Evolutionary conservation across 2,888 invertebrate genomes (phyloP).

Genomic region (Oeneis ivallda): DNA sequence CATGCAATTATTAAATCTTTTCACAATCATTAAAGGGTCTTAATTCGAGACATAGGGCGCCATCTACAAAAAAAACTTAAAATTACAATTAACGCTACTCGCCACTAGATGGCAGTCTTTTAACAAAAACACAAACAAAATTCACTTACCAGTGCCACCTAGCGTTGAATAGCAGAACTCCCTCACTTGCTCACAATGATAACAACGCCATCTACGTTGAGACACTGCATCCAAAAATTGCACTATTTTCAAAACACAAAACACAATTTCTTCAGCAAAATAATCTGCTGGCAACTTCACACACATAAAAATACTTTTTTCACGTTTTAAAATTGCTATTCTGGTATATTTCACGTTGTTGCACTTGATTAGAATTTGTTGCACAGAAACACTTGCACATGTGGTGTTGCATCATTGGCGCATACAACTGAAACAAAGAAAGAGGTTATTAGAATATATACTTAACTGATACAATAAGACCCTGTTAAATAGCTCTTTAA

Average conservation of each 20-base stretch:
- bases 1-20: too few species aligned
- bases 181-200: slow-evolving; percentile 59
- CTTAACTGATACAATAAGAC: background rate
- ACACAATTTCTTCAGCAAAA: slow-evolving; percentile 45
- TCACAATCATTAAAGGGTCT: background rate
- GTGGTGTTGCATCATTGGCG: slow-evolving; percentile 60
- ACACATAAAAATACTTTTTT: slow-evolving; percentile 38
- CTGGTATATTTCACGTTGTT: slow-evolving; percentile 50
- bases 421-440: slow-evolving; percentile 67
- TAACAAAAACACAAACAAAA: background rate
- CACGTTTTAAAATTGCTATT: slow-evolving; percentile 53
- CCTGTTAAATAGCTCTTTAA: background rate
- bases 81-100: slow-evolving; percentile 47
- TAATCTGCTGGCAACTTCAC: slow-evolving; percentile 36
- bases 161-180: slow-evolving; percentile 57
- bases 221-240: slow-evolving; percentile 79
- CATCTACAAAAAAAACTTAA: slow-evolving; percentile 49
- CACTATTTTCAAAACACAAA: slow-evolving; percentile 57
- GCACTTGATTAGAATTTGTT: slow-evolving; percentile 56
- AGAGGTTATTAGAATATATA: slow-evolving; percentile 24
- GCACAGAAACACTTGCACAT: slow-evolving; percentile 68
- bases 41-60: slow-evolving; percentile 41
- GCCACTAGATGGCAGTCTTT: slow-evolving; percentile 51
- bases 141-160: slow-evolving; percentile 69
- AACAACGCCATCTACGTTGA: slow-evolving; percentile 69